phyloP scores from a whole-genome alignment of 2,113 vertebrate genomes.

The Egretta garzetta region DNA sequence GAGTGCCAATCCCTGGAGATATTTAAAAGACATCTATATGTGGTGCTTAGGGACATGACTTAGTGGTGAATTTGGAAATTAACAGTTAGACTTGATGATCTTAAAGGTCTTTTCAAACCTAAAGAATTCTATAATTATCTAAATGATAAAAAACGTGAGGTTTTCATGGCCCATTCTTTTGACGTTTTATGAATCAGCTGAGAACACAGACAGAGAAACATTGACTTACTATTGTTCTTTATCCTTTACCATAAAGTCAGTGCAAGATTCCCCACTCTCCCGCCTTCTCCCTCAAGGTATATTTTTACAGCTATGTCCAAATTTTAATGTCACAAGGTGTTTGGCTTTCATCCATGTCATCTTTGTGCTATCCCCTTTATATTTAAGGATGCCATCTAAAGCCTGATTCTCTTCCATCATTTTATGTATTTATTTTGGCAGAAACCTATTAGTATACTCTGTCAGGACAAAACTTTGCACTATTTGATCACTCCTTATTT shows the following conservation, averaged over 20 bases:
- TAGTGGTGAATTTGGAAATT: neutral
- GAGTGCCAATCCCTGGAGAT: neutral
- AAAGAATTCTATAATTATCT: neutral
- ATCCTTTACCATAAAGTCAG: neutral
- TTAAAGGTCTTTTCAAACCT: neutral
- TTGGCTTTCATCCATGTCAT: neutral
- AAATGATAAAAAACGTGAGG: neutral
- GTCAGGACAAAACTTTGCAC: slow-evolving; percentile 78
- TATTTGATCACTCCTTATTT: slow-evolving; percentile 81
- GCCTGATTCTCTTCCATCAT: neutral
- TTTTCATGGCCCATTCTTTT: neutral
- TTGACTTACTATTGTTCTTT: neutral
- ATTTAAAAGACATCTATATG: neutral
- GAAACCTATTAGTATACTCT: slow-evolving; percentile 68
- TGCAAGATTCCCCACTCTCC: neutral
- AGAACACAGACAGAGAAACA: neutral
- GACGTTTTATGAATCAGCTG: neutral
- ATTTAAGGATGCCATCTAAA: slow-evolving; percentile 16
- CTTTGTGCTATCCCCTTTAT: neutral
- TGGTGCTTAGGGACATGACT: neutral
- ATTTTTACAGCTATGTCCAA: neutral
- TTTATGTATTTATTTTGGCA: slow-evolving; percentile 16
- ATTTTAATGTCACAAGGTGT: neutral
- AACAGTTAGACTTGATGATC: neutral
- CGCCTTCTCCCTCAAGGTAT: neutral